Base-by-base conservation (phyloP, 2,113 vertebrate species). In the Zonotrichia leucophrys region DNA sequence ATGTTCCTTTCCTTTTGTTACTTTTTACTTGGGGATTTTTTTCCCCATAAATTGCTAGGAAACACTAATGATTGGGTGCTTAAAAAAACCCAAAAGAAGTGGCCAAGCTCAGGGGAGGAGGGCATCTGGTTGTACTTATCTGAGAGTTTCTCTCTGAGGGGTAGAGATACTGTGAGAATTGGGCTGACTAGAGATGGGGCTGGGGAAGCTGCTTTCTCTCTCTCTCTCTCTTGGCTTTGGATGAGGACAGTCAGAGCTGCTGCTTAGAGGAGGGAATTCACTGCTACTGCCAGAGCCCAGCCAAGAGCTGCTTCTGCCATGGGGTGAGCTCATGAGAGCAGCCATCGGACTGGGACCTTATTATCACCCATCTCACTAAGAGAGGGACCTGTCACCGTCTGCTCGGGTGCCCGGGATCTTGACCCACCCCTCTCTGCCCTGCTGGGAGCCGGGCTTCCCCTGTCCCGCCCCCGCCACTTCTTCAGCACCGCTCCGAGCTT, bases 381-480 rank as follows among this genome's bases (percentile, higher is more conserved):
- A 39, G 11, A 23, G 47, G 20, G 8, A 52, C 27, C 14, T 30
- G 15, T 39, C 11, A 1, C 35, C 4, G 0, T 17, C 47, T 52
- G 19, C 35, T 31, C 4, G 0, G 27, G 27, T 31, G 27, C 27
- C 27, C 0, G 10, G 35, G 27, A 52, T 52, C 19, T 20, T 22
- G 19, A 20, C 18, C 20, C 2, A 0, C 25, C 27, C 13, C 19
- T 50, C 67, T 15, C 47, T 12, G 44, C 17, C 23, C 64, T 47
- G 31, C 44, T 47, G 47, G 13, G 47, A 70, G 35, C 47, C 3
- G 5, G 47, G 67, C 47, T 7, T 10, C 16, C 6, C 11, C 67
- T 37, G 19, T 10, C 19, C 19, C 1, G 2, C 7, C 4, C 25
- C 27, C 1, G 2, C 3, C 7, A 10, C n/a, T 52, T 52, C 67